Evolutionary conservation across 53 echinoderm and acorn worm species (phyloP), one percentile per base, ranked within the genome.

Genomic region (Pentamera pediparva): DNA sequence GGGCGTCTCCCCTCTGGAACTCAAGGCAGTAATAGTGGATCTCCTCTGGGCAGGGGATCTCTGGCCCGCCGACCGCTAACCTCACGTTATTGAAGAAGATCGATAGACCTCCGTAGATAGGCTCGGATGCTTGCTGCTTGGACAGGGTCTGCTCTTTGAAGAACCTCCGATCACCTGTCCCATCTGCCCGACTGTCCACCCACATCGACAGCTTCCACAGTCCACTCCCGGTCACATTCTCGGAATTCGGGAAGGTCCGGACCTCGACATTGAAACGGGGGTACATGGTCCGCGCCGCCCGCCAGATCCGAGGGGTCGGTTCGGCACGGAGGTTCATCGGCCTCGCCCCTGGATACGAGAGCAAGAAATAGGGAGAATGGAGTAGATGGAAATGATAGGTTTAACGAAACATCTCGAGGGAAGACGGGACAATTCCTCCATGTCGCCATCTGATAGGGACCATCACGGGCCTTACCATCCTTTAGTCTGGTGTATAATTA

Each of bases 151-250:
- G 67, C 21, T 67, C 67, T 22, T 3, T 67, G 30, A 30, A 67
- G 24, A 39, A 67, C 17, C 40, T 67, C 12, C 26, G 43, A 20
- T 67, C 28, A 28, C 67, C 67, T 10, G 40, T 45, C 28, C 67
- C 67, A 15, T 47, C 30, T 11, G 18, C 13, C 26, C 67, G 40
- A 10, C 45, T 43, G 38, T 67, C 67, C 67, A 67, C 11, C 67
- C 67, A 67, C 25, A 67, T 38, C 18, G 67, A 67, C 17, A 67
- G n/a, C 41, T 67, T 67, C 67, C 67, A 67, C 20, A 67, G 41
- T 13, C 45, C 67, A 9, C 29, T 39, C 13, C 67, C 67, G 9
- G 67, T 67, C 26, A 67, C 67, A n/a, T 67, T 67, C 13, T 67
- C 67, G 5, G 67, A 67, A 27, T 37, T 43, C 22, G 30, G 1